phyloP scores from a whole-genome alignment of 92 coral and sea anemone genomes.

The Paragorgia papillata region DNA sequence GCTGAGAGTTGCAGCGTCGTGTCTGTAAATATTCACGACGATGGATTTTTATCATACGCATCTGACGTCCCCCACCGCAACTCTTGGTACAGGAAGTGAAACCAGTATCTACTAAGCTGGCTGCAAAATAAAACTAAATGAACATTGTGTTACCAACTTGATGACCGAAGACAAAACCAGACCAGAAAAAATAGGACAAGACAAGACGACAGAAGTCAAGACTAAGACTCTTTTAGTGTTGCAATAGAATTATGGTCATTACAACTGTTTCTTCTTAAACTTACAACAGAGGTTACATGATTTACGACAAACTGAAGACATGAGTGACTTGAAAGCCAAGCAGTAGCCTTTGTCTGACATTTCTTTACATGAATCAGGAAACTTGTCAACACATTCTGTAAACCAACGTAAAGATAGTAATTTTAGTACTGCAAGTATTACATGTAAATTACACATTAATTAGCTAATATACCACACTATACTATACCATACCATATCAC shows the following conservation, averaged over 20 bases:
- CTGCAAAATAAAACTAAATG: conserved; percentile 41
- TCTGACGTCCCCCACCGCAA: conserved; percentile 90
- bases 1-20: conserved; percentile 73
- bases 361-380: conserved; percentile 77
- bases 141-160: not conserved
- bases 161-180: not conserved
- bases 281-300: conserved; percentile 86
- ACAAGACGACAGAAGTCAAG: too few species aligned
- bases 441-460: too few species aligned
- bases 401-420: not conserved
- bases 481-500: not conserved
- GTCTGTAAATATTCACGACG: conserved; percentile 90
- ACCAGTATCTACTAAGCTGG: conserved; percentile 81
- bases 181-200: too few species aligned
- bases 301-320: conserved; percentile 91
- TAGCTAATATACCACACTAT: not conserved
- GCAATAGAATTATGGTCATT: too few species aligned
- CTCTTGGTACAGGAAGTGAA: conserved; percentile 85
- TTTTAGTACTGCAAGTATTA: too few species aligned
- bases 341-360: conserved; percentile 87
- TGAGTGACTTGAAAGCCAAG: conserved; percentile 82
- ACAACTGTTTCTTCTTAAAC: conserved; percentile 17
- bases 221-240: too few species aligned
- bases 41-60: conserved; percentile 93
- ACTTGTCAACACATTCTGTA: conserved; percentile 70